Evolutionary conservation across 1,140 invertebrate genomes (phyloP).

Genomic region (Pseudoatta argentina): DNA sequence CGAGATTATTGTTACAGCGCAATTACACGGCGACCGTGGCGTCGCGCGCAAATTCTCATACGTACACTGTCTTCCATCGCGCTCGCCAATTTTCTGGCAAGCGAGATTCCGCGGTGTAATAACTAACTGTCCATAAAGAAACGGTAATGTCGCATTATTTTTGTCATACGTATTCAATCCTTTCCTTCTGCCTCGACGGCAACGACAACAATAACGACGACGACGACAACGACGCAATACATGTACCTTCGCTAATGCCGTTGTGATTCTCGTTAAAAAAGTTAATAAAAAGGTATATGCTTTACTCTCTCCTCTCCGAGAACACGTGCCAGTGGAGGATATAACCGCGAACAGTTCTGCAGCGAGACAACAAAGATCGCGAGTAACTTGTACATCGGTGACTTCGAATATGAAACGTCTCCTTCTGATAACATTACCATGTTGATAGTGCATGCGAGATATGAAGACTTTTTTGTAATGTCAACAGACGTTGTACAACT

Average conservation of each 20-base stretch:
- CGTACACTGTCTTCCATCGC: constrained; percentile 5
- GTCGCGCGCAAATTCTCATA: constrained; percentile 31
- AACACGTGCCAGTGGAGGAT: constrained; percentile 22
- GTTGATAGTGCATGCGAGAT: background rate
- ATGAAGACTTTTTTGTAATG: background rate
- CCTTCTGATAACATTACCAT: constrained; percentile 14
- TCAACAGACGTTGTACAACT: background rate
- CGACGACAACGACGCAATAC: background rate
- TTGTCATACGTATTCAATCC: constrained; percentile 39
- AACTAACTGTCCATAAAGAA: constrained; percentile 53
- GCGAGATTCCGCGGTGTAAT: constrained; percentile 37
- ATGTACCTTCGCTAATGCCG: background rate
- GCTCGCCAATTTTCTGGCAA: constrained; percentile 42
- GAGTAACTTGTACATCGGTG: background rate
- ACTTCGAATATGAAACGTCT: constrained; percentile 22
- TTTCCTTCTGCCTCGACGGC: background rate
- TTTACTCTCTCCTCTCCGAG: background rate
- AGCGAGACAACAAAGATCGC: constrained; percentile 7
- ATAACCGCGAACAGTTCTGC: constrained; percentile 7
- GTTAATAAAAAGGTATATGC: constrained; percentile 8
- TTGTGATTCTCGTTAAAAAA: constrained; percentile 25
- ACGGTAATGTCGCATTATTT: constrained; percentile 30
- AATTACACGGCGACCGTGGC: constrained; percentile 19
- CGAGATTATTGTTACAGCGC: constrained; percentile 58
- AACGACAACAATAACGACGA: background rate